These are phyloP conservation scores for Microplitis deprimator DNA, from an alignment of 2,888 invertebrate genomes.

Conservation along the genomic window DNA sequence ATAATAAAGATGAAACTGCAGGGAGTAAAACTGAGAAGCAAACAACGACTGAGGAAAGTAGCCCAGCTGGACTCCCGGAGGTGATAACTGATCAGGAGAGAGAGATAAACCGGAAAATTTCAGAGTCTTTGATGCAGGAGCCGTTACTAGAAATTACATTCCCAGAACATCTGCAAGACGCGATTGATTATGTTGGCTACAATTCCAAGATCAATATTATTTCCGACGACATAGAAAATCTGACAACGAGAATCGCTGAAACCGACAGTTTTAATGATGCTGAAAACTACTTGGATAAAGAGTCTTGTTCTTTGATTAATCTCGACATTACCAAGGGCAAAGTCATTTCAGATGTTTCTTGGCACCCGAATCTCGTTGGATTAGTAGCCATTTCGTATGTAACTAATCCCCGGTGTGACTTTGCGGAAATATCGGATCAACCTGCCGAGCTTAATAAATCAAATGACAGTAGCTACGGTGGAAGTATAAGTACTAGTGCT, in stretches of 20 bases:
- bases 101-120: background rate
- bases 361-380: conserved; percentile 60
- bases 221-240: conserved; percentile 58
- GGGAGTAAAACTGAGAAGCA: conserved; percentile 2
- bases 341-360: conserved; percentile 61
- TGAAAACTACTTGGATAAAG: conserved; percentile 50
- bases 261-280: conserved; percentile 1
- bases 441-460: background rate
- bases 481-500: background rate
- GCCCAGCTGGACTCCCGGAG: conserved; percentile 23
- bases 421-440: background rate
- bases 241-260: conserved; percentile 32
- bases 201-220: conserved; percentile 63
- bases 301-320: conserved; percentile 59
- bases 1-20: conserved; percentile 27
- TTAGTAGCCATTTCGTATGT: conserved; percentile 59
- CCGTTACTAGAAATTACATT: conserved; percentile 43
- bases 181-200: conserved; percentile 57
- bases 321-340: conserved; percentile 55
- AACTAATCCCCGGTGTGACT: background rate
- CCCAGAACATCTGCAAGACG: conserved; percentile 48
- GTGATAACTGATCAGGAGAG: conserved; percentile 3
- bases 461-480: background rate
- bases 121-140: background rate
- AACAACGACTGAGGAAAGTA: conserved; percentile 28